Base-by-base conservation (phyloP, 1,140 invertebrate species). In the Lordiphosa clarofinis region DNA sequence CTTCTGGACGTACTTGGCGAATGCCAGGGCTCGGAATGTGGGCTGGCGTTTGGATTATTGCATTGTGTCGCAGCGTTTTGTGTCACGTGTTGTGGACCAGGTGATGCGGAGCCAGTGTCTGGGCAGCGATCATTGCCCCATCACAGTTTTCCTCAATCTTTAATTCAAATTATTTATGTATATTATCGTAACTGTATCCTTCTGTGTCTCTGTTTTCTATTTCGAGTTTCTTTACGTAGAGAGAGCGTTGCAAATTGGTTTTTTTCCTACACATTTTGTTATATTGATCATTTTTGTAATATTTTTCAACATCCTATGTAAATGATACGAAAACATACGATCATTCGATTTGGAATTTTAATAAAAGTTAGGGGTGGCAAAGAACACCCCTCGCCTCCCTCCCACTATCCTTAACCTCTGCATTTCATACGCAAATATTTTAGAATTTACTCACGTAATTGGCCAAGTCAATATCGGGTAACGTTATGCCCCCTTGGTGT, bases 1-100 rank as follows among this genome's bases (percentile, higher is more conserved):
- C 0, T 99, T 97, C 88, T 99, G 98, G 98, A 87, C 88, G 0
- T 89, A 89, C 39, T 87, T 89, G 81, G 40, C 60, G 38, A 88
- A 88, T 71, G 78, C 88, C 1, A 91, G 98, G 56, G 90, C 91
- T 2, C 97, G 95, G 75, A 98, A 99, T 91, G 92, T 98, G 76
- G 98, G 98, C 89, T 99, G 98, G 97, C 92, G 98, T 88, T 90
- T 99, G 61, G 98, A 99, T 90, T 99, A 99, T 88, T 98, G 96
- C 88, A 91, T 99, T 11, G 89, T 98, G 1, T 98, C 96, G 0
- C 91, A 97, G 73, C 91, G 94, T 54, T 90, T 99, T 9, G 87
- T 93, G 50, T 90, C 93, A 1, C 92, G 94, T 15, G 81, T 98
- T 8, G 95, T 95, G 87, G 97, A 98, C 86, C 94, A 92, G 87